These are phyloP conservation scores for Neogobius melanostomus DNA, from an alignment of 2,113 vertebrate genomes.

Conservation along the genomic window DNA sequence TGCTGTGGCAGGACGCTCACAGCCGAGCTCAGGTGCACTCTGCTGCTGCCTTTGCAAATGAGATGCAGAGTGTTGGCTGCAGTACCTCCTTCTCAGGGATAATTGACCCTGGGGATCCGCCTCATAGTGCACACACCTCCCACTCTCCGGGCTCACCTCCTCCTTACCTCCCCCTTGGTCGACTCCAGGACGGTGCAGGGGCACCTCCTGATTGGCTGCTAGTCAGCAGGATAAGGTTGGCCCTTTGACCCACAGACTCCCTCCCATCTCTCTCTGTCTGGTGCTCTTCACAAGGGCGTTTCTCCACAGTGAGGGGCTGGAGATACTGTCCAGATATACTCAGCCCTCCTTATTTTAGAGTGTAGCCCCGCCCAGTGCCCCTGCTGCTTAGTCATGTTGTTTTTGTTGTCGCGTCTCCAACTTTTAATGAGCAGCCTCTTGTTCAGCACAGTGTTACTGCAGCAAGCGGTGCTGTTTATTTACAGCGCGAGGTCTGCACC, in stretches of 20 bases:
- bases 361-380: slow-evolving; percentile 33
- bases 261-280: slow-evolving; percentile 27
- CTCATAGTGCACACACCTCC: slow-evolving; percentile 59
- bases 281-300: slow-evolving; percentile 65
- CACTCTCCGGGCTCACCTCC: slow-evolving; percentile 51
- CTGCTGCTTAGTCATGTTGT: slow-evolving; percentile 66
- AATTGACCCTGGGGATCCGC: slow-evolving; percentile 77
- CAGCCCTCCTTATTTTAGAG: slow-evolving; percentile 10
- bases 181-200: slow-evolving; percentile 65
- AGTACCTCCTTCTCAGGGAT: slow-evolving; percentile 73
- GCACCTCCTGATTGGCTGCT: slow-evolving; percentile 68
- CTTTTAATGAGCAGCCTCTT: slow-evolving; percentile 69
- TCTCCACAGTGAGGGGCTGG: slow-evolving; percentile 37
- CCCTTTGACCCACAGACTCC: slow-evolving; percentile 66
- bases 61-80: slow-evolving; percentile 74
- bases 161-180: slow-evolving; percentile 33
- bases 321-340: slow-evolving; percentile 20
- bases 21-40: slow-evolving; percentile 69
- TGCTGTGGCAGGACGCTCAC: slow-evolving; percentile 56
- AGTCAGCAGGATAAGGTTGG: slow-evolving; percentile 72
- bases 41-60: slow-evolving; percentile 73
- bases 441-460: slow-evolving; percentile 34
- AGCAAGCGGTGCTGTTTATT: slow-evolving; percentile 57
- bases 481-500: slow-evolving; percentile 38
- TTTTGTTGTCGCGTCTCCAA: slow-evolving; percentile 61